These are phyloP conservation scores for Cryptoprocta ferox DNA, from an alignment of 2,797 vertebrate genomes.

Conservation along the genomic window DNA sequence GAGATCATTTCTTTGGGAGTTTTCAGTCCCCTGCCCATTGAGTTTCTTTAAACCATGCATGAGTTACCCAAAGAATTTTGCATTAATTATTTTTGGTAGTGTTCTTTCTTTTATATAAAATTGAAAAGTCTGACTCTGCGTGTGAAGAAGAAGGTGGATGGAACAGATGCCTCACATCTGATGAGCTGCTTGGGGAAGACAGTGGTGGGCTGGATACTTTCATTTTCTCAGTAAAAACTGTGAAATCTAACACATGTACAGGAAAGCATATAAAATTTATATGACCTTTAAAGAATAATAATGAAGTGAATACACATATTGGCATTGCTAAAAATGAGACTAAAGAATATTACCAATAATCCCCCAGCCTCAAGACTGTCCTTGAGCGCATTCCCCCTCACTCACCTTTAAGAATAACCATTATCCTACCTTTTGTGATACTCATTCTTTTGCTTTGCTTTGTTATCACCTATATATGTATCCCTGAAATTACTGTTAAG, in stretches of 20 bases:
- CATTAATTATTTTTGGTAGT: not conserved
- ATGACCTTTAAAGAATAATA: not conserved
- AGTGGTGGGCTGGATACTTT: not conserved
- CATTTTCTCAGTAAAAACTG: slow-evolving; percentile 39
- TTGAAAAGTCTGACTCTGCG: slow-evolving; percentile 19
- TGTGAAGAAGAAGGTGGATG: slow-evolving; percentile 47
- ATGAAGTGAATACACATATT: not conserved
- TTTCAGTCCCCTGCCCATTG: not conserved
- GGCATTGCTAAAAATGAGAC: not conserved
- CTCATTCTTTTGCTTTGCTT: not conserved
- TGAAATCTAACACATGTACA: not conserved
- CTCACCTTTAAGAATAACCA: not conserved
- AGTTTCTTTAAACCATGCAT: not conserved
- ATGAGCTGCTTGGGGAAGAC: slow-evolving; percentile 12
- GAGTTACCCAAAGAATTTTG: not conserved
- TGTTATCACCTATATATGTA: not conserved
- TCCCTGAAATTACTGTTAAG: not conserved
- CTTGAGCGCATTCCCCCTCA: not conserved
- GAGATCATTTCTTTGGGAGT: not conserved
- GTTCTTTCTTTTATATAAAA: slow-evolving; percentile 26
- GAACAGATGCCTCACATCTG: slow-evolving; percentile 13
- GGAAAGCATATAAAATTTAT: not conserved
- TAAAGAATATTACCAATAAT: not conserved
- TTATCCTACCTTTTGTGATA: not conserved
- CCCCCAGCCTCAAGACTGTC: fast-evolving